Evolutionary conservation across 2,113 vertebrate genomes (phyloP).

Genomic region (Urocynchramus pylzowi): DNA sequence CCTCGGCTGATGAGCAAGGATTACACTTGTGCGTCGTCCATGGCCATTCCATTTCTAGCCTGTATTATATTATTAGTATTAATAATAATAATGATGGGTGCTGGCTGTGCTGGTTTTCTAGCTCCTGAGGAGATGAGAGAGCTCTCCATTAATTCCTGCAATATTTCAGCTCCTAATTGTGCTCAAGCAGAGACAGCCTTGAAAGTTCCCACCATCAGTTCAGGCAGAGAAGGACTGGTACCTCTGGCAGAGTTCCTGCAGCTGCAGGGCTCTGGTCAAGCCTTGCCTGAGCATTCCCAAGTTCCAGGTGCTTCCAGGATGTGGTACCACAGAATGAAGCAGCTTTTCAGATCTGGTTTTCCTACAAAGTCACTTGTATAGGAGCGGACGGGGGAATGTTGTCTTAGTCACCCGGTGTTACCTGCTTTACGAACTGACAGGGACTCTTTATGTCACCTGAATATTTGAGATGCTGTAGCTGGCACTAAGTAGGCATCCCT

Average conservation of each 20-base stretch:
- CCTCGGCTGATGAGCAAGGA: background rate
- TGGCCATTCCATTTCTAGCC: constrained; percentile 28
- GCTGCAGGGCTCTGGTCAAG: background rate
- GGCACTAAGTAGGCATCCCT: background rate
- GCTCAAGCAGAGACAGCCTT: background rate
- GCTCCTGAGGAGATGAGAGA: constrained; percentile 35
- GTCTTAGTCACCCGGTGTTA: fast-evolving
- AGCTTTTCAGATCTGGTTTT: fast-evolving
- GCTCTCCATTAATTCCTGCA: constrained; percentile 45
- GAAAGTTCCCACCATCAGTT: background rate
- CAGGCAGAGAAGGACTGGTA: background rate
- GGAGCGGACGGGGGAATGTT: fast-evolving
- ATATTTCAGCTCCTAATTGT: constrained; percentile 56
- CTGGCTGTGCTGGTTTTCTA: background rate
- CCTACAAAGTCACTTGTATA: background rate
- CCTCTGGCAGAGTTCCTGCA: background rate
- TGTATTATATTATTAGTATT: constrained; percentile 31
- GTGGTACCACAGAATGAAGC: background rate
- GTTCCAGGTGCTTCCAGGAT: background rate
- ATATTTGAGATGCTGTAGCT: background rate
- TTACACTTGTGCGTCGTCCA: background rate
- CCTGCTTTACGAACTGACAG: fast-evolving
- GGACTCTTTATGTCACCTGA: background rate
- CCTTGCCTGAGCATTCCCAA: background rate
- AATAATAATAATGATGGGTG: constrained; percentile 51